A percentile compares a stretch with the other conserved stretches of the same genome.
phyloP scores from a whole-genome alignment of 2,888 invertebrate species.

The Miltochrista miniata region DNA sequence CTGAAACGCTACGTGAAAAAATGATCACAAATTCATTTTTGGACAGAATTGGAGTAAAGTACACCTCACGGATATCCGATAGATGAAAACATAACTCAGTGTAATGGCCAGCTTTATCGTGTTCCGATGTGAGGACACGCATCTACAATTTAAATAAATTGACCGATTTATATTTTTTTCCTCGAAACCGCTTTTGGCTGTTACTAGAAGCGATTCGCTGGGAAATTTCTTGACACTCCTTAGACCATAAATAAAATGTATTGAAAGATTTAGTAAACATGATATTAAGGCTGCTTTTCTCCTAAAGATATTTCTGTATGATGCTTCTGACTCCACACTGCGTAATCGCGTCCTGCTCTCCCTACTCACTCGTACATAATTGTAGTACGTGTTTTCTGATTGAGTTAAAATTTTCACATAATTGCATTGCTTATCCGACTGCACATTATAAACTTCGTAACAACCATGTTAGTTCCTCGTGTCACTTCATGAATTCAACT shows the following conservation, averaged over 20 bases:
- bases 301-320: too few species aligned
- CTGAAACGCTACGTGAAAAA: slow-evolving; percentile 19
- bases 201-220: background rate
- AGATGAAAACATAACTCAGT: slow-evolving; percentile 40
- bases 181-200: slow-evolving; percentile 23
- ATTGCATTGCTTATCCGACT: too few species aligned
- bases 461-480: too few species aligned
- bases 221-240: slow-evolving; percentile 24
- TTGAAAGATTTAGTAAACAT: too few species aligned
- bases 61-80: slow-evolving; percentile 38
- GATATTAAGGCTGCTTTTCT: too few species aligned
- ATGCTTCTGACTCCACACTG: too few species aligned
- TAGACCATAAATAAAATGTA: slow-evolving; percentile 15
- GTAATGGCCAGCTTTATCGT: slow-evolving; percentile 40
- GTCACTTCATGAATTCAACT: too few species aligned
- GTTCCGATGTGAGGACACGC: slow-evolving; percentile 32
- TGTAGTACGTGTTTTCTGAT: too few species aligned
- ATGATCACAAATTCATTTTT: slow-evolving; percentile 16
- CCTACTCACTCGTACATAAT: too few species aligned
- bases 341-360: too few species aligned
- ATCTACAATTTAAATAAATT: slow-evolving; percentile 40
- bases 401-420: too few species aligned
- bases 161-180: slow-evolving; percentile 36
- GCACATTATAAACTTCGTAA: too few species aligned
- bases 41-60: slow-evolving; percentile 20